Evolutionary conservation across 2,113 vertebrate species (phyloP).

Genomic region (Eonycteris spelaea): DNA sequence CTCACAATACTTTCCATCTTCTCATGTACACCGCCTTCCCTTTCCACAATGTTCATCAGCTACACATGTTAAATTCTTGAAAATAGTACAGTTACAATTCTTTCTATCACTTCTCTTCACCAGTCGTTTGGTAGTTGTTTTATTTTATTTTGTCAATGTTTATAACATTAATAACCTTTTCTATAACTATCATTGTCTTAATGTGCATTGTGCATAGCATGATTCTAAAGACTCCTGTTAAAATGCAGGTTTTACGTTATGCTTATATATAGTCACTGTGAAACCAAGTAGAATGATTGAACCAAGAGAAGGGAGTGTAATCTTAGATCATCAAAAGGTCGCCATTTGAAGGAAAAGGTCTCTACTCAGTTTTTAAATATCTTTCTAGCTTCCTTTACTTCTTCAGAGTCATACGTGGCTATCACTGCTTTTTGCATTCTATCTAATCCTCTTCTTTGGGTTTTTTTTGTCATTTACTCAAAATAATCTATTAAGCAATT

Average conservation of each 20-base stretch:
- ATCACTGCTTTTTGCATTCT: background rate
- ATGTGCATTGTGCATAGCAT: too few relatives aligned
- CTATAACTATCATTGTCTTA: too few relatives aligned
- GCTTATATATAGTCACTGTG: background rate
- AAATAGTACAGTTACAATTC: too few relatives aligned
- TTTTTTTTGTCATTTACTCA: background rate
- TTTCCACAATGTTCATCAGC: too few relatives aligned
- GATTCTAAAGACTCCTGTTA: too few relatives aligned
- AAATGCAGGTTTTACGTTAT: too few relatives aligned
- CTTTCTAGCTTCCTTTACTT: too few relatives aligned
- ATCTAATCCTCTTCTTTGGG: background rate
- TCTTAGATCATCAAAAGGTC: background rate
- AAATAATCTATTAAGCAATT: slow-evolving; percentile 10
- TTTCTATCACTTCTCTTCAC: too few relatives aligned
- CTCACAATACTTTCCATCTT: background rate
- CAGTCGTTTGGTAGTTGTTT: too few relatives aligned
- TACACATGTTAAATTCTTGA: too few relatives aligned
- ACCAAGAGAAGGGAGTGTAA: background rate
- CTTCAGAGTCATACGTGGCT: background rate
- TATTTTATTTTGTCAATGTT: too few relatives aligned
- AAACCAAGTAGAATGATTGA: background rate
- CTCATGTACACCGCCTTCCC: background rate
- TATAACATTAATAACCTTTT: too few relatives aligned
- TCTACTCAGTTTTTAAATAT: background rate
- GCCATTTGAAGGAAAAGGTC: background rate